Evolutionary conservation across 2,888 invertebrate species (phyloP), one percentile per base, ranked within the genome.

Genomic region (Latrodectus elegans): DNA sequence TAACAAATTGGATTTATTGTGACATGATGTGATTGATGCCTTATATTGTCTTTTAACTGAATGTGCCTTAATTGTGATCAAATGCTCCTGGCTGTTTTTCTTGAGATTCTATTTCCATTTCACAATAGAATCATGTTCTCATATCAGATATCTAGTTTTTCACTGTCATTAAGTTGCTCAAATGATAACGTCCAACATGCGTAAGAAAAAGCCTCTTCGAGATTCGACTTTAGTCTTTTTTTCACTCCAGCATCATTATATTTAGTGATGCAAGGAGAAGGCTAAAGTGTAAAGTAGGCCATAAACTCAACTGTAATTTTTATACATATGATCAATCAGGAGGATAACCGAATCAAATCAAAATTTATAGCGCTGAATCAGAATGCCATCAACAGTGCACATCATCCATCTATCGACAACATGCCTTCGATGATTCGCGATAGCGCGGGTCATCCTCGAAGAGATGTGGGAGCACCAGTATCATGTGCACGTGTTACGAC

Each of bases 281-380:
- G 82, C 87, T 87, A 82, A 82, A 88, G 86, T 71, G 80, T 67
- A 73, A 51, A 53, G 17, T 8, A 80, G 65, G n/a, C 65, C 64
- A 17, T 22, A 52, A 55, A 38, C 75, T 65, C 26, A 53, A 74
- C 67, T 76, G 51, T 22, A 15, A 67, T 75, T 64, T 65, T 60
- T 86, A 80, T 86, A 86, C 88, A 83, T 88, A 88, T 88, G 88
- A 74, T 88, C 65, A 81, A 88, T 49, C 88, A 88, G 65, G 88
- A 88, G 60, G 88, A 88, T 15, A 75, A 84, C 49, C 88, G 75
- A 52, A 75, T 38, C 60, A 88, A 88, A 77, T 65, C 79, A 67
- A 84, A 84, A 71, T 75, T 84, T 49, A 52, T 79, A 55, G 74
- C 53, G 64, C 65, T 73, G 53, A 81, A 82, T 77, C 79, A 88